These are phyloP conservation scores for Chloroceryle aenea DNA, from an alignment of 2,113 vertebrate genomes.

Conservation along the genomic window DNA sequence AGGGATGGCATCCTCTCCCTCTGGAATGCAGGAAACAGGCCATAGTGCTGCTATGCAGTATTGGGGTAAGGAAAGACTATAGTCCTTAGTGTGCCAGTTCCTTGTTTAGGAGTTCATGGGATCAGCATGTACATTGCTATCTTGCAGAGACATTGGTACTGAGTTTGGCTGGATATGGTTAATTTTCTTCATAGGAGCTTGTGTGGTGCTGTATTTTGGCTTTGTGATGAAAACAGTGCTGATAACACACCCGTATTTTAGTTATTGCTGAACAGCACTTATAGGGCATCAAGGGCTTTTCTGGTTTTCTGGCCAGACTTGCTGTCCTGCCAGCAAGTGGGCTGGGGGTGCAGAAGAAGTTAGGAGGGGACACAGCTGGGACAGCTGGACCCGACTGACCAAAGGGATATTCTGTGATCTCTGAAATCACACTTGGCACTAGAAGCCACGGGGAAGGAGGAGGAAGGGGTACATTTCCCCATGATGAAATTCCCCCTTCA, in stretches of 20 bases:
- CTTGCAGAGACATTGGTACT: not conserved
- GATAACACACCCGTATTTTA: accelerated
- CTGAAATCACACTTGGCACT: accelerated
- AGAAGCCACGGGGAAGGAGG: not conserved
- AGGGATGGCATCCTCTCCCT: not conserved
- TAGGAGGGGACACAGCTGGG: not conserved
- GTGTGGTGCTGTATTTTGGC: not conserved
- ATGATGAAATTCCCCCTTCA: not conserved
- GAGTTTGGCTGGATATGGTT: not conserved
- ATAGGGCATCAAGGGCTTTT: not conserved
- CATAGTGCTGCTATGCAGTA: not conserved
- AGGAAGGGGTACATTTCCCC: accelerated
- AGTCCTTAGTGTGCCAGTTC: accelerated
- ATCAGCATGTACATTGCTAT: not conserved
- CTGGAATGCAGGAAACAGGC: not conserved
- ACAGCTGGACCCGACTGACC: accelerated
- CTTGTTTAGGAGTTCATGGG: not conserved
- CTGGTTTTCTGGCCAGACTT: not conserved
- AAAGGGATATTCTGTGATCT: too few species aligned
- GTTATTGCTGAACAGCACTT: accelerated
- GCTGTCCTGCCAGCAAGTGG: accelerated
- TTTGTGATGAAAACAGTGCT: not conserved
- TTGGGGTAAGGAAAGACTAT: not conserved
- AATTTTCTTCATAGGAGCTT: not conserved
- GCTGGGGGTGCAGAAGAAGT: accelerated